Percentiles rank a stretch among this genome's conserved stretches.
phyloP scores from a whole-genome alignment of 1,140 invertebrate genomes.

The Macrobrachium rosenbergii region DNA sequence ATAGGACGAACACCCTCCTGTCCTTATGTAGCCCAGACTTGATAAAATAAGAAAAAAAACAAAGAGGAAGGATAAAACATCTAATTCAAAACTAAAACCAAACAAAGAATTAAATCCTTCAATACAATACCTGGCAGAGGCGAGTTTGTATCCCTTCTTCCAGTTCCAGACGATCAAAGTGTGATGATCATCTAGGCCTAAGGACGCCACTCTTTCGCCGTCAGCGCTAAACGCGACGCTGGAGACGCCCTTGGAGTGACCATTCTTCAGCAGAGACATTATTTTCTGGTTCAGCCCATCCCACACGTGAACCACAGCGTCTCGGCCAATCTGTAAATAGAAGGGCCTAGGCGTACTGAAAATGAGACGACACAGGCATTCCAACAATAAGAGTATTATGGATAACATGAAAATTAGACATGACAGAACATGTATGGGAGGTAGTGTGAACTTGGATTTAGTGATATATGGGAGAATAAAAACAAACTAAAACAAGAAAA shows the following conservation, averaged over 20 bases:
- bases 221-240: slow-evolving; percentile 54
- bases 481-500: too few species aligned
- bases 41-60: neutral
- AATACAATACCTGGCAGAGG: slow-evolving; percentile 57
- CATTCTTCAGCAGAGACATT: slow-evolving; percentile 54
- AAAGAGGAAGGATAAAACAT: too few species aligned
- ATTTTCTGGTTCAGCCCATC: slow-evolving; percentile 34
- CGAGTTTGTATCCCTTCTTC: slow-evolving; percentile 63
- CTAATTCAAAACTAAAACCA: neutral
- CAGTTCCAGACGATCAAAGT: slow-evolving; percentile 65
- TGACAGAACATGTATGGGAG: too few species aligned
- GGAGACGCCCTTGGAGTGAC: slow-evolving; percentile 49
- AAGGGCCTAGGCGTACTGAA: neutral
- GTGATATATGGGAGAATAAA: too few species aligned
- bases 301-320: slow-evolving; percentile 62
- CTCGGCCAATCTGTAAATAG: slow-evolving; percentile 46
- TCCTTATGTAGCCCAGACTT: neutral
- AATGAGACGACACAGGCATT: neutral
- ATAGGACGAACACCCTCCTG: too few species aligned
- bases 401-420: too few species aligned
- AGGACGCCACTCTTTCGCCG: slow-evolving; percentile 53
- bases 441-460: too few species aligned
- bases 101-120: neutral
- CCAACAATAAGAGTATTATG: too few species aligned
- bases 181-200: slow-evolving; percentile 62